Base-by-base conservation (phyloP, 2,888 invertebrate species). In the Pherbina coryleti region DNA sequence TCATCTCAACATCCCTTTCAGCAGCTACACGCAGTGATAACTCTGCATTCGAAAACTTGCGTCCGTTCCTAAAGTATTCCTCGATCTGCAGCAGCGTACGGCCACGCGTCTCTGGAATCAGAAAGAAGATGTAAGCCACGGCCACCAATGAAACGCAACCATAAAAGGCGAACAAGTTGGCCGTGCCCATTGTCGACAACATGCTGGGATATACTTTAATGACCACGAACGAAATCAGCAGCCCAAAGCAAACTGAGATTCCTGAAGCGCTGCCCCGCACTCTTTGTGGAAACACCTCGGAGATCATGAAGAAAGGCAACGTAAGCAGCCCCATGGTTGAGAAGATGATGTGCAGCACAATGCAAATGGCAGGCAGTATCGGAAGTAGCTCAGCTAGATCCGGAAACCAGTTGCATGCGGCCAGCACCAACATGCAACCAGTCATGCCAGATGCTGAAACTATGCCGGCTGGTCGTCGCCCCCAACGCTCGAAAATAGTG, bases 231-330 rank as follows among this genome's bases (percentile, higher is more conserved):
- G 93, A 93, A 7, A 93, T 90, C 0, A 92, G 84, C 84, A 93
- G 93, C 0, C 92, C 92, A 57, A 92, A 91, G 60, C 92, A 92
- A 0, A 93, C 91, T 72, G 93, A 92, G 31, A 94, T 91, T 0
- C 94, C 94, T 0, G 94, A 93, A 0, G 94, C 94, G 4, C 93
- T 85, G 5, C 94, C 94, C n/a, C 93, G 90, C 0, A 91, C 91
- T 73, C 91, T 91, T 2, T 91, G 91, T 0, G 94, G 92, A 85
- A 93, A 94, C 0, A 95, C 91, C 89, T 95, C 95, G 0, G 94
- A 94, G 82, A 93, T 93, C 92, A 95, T 92, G 67, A 94, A 92
- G 93, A 95, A 95, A 0, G 95, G 94, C 78, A 95, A 85, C 2
- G 94, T 93, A 9, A 93, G 79, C 69, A 89, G 82, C 49, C 94